These are phyloP conservation scores for Auanema sp. DNA, from an alignment of 2,888 invertebrate species.

Conservation along the genomic window DNA sequence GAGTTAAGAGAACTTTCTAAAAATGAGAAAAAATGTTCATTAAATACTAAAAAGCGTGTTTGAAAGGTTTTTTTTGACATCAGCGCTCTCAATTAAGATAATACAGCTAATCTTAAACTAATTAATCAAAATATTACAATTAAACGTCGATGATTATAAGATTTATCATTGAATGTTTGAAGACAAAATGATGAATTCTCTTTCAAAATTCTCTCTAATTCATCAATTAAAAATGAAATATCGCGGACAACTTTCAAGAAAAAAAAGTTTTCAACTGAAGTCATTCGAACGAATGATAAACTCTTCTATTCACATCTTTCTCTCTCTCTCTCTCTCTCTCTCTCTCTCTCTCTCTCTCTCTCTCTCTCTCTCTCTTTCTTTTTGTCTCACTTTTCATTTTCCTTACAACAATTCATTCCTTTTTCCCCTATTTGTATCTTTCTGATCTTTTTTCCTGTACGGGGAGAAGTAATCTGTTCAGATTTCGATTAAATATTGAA, in stretches of 20 bases:
- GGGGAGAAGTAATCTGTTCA: too few relatives aligned
- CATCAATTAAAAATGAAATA: background rate
- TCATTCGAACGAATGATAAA: background rate
- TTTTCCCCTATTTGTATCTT: conserved; percentile 18
- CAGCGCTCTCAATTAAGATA: too few relatives aligned
- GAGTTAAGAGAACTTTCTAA: background rate
- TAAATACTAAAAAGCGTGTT: background rate
- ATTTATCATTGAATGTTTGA: too few relatives aligned
- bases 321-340: conserved; percentile 6
- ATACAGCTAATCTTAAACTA: too few relatives aligned
- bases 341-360: conserved; percentile 12
- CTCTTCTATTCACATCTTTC: background rate
- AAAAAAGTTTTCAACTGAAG: background rate
- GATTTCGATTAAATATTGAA: too few relatives aligned
- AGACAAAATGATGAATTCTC: background rate
- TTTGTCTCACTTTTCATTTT: conserved; percentile 19
- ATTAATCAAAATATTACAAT: too few relatives aligned
- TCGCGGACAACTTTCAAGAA: background rate
- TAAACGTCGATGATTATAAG: too few relatives aligned
- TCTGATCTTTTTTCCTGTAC: conserved; percentile 3
- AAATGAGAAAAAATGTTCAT: background rate
- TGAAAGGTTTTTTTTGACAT: background rate
- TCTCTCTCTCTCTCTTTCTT: background rate
- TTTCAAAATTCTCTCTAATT: background rate
- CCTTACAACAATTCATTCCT: conserved; percentile 12